These are phyloP conservation scores for Lethrus apterus DNA, from an alignment of 1,140 invertebrate species.

Conservation along the genomic window DNA sequence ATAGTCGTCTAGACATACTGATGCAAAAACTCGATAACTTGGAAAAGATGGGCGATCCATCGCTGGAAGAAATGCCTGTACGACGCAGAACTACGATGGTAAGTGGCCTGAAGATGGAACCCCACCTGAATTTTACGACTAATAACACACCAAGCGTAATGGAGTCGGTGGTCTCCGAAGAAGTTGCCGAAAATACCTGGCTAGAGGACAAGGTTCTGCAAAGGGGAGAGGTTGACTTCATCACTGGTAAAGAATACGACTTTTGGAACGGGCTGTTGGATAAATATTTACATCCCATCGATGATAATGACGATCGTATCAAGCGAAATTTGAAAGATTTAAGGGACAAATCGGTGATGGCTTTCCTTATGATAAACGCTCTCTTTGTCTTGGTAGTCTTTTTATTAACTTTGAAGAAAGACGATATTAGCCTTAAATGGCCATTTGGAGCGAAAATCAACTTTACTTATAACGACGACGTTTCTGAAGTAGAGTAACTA, in stretches of 20 bases:
- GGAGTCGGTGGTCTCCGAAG: no score
- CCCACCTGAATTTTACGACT: no score
- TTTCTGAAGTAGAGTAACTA: slow-evolving; percentile 8
- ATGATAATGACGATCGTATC: slow-evolving; percentile 53
- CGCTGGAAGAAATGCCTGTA: slow-evolving; percentile 15
- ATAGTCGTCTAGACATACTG: slow-evolving; percentile 45
- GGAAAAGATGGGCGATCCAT: no score
- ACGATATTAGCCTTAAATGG: slow-evolving; percentile 62
- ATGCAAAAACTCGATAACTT: slow-evolving; percentile 46
- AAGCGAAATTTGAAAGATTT: slow-evolving; percentile 55
- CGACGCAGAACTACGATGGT: slow-evolving; percentile 3
- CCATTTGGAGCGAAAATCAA: slow-evolving; percentile 59
- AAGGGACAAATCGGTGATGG: slow-evolving; percentile 65
- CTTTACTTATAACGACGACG: slow-evolving; percentile 50
- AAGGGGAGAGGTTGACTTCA: slow-evolving; percentile 53
- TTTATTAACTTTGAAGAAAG: slow-evolving; percentile 69
- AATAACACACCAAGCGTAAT: no score
- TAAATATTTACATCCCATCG: slow-evolving; percentile 64
- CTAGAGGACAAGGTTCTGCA: slow-evolving; percentile 59
- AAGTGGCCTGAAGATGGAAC: no score
- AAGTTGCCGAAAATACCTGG: slow-evolving; percentile 47
- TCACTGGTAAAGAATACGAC: slow-evolving; percentile 52
- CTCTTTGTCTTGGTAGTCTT: slow-evolving; percentile 76
- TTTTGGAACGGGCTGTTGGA: slow-evolving; percentile 71
- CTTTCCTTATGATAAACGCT: slow-evolving; percentile 78